Evolutionary conservation across 2,888 invertebrate species (phyloP).

Genomic region (Hylaea fasciaria): DNA sequence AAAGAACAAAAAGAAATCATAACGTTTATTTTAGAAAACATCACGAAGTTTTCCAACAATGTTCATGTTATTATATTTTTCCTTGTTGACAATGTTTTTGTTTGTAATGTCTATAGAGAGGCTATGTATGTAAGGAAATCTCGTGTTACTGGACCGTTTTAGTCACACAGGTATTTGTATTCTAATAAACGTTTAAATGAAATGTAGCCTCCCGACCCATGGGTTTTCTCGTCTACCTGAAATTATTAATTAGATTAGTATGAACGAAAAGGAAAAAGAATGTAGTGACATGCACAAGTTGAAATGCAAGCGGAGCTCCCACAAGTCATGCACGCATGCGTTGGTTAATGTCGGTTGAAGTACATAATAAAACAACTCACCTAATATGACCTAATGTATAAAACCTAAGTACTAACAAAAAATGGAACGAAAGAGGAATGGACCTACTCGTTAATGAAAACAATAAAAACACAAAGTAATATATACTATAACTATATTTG

Average conservation of each 20-base stretch:
- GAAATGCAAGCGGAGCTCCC: constrained; percentile 63
- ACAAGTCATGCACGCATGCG: constrained; percentile 71
- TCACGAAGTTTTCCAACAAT: constrained; percentile 38
- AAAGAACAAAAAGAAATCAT: constrained; percentile 71
- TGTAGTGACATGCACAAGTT: constrained; percentile 65
- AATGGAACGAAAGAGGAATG: constrained; percentile 36
- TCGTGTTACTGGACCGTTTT: constrained; percentile 69
- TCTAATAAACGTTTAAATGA: constrained; percentile 68
- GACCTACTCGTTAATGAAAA: constrained; percentile 48
- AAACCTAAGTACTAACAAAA: constrained; percentile 43
- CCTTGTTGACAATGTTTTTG: constrained; percentile 36
- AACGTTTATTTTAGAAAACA: constrained; percentile 72
- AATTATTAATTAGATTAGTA: constrained; percentile 84
- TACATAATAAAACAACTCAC: constrained; percentile 62
- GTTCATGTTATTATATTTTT: constrained; percentile 31
- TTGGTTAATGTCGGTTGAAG: constrained; percentile 50
- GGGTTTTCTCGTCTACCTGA: constrained; percentile 83
- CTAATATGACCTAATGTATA: constrained; percentile 42
- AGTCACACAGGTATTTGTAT: constrained; percentile 69
- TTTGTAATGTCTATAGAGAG: constrained; percentile 34
- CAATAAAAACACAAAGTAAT: constrained; percentile 56
- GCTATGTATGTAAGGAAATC: constrained; percentile 53
- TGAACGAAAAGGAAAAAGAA: constrained; percentile 73
- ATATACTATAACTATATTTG: constrained; percentile 76
- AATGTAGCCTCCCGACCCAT: constrained; percentile 82